Percentiles rank a stretch among this genome's conserved stretches.
These are phyloP conservation scores for Muscina levida DNA, from an alignment of 2,888 invertebrate species.

Conservation along the genomic window DNA sequence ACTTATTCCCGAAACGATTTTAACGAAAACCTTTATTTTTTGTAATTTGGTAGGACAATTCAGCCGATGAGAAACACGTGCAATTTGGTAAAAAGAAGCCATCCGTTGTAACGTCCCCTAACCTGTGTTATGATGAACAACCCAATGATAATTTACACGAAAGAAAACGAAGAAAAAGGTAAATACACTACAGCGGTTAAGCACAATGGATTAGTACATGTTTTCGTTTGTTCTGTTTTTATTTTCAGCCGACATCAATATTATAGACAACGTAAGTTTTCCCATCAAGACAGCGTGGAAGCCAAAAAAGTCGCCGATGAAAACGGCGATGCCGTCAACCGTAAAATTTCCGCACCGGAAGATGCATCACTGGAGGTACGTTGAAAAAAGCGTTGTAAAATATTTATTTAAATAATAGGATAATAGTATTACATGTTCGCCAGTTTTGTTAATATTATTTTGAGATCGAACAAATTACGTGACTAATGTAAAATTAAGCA, in stretches of 20 bases:
- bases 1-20: no score
- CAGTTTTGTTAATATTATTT: no score
- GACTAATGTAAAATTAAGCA: no score
- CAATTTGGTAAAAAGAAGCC: constrained; percentile 80
- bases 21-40: neutral
- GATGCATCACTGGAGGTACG: constrained; percentile 87
- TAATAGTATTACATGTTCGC: no score
- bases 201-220: constrained; percentile 26
- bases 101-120: constrained; percentile 78
- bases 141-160: constrained; percentile 79
- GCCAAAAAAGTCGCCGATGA: constrained; percentile 76
- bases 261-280: constrained; percentile 87
- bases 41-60: constrained; percentile 73
- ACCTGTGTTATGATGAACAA: constrained; percentile 76
- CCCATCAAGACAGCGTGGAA: constrained; percentile 87
- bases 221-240: constrained; percentile 20
- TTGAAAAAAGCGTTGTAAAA: constrained; percentile 4
- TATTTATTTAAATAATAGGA: constrained; percentile 5
- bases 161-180: constrained; percentile 81
- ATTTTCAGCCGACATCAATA: constrained; percentile 83
- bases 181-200: neutral
- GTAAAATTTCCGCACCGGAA: constrained; percentile 86
- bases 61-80: constrained; percentile 80
- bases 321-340: constrained; percentile 77
- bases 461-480: no score